A percentile compares a stretch with the other conserved stretches of the same genome.
These are phyloP conservation scores for Cynopterus brachyotis DNA, from an alignment of 2,113 vertebrate genomes.

Conservation along the genomic window DNA sequence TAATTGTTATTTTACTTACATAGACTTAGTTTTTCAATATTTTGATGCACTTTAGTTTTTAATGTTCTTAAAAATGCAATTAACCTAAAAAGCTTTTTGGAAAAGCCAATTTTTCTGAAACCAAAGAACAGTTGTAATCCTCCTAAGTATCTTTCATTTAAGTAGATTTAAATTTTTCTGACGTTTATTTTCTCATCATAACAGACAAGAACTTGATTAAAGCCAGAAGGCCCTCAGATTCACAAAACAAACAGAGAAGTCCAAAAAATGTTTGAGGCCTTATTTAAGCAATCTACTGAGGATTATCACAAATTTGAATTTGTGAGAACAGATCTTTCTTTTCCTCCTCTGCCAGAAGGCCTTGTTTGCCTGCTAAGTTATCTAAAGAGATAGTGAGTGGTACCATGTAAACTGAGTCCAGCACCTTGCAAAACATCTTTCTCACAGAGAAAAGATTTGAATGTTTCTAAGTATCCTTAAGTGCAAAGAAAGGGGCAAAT, in stretches of 20 bases:
- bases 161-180: slow-evolving; percentile 36
- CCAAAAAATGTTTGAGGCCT: neutral
- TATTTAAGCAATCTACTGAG: neutral
- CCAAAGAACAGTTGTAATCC: neutral
- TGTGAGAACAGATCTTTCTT: neutral
- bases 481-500: neutral
- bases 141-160: neutral
- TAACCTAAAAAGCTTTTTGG: neutral
- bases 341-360: neutral
- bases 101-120: slow-evolving; percentile 34
- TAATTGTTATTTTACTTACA: neutral
- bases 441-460: neutral
- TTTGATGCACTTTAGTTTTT: neutral
- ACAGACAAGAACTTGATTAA: slow-evolving; percentile 34
- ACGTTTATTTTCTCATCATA: slow-evolving; percentile 48
- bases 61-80: slow-evolving; percentile 7
- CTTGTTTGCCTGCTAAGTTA: neutral
- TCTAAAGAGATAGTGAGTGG: neutral
- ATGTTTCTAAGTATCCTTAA: neutral
- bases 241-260: slow-evolving; percentile 11
- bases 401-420: neutral
- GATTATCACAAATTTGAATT: slow-evolving; percentile 18
- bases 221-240: neutral
- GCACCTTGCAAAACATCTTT: neutral
- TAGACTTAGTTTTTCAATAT: neutral